These are phyloP conservation scores for Bothrops jararaca DNA, from an alignment of 2,113 vertebrate species.

Conservation along the genomic window DNA sequence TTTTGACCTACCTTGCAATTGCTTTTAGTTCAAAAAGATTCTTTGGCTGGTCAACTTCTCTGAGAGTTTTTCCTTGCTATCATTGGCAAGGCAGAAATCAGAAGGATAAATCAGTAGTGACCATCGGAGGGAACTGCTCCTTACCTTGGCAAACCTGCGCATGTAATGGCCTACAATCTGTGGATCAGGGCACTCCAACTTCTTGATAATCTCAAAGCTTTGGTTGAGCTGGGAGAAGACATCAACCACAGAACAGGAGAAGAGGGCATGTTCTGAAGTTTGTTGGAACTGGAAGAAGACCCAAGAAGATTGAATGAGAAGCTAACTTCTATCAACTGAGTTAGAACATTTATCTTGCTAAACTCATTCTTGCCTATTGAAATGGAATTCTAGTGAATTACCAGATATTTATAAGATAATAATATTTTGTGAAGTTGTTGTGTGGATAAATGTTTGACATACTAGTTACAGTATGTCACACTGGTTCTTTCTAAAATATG, in stretches of 20 bases:
- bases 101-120: too few species aligned
- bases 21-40: not conserved
- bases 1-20: not conserved
- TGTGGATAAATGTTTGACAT: not conserved
- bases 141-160: conserved; percentile 95
- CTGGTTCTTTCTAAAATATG: not conserved
- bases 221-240: conserved; percentile 99
- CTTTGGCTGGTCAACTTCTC: not conserved
- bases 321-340: not conserved
- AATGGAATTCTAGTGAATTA: not conserved
- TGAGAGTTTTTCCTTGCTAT: not conserved
- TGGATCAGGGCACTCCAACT: conserved; percentile 94
- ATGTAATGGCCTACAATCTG: conserved; percentile 98
- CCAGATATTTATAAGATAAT: not conserved
- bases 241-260: conserved; percentile 97
- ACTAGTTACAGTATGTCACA: not conserved
- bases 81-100: not conserved
- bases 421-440: not conserved
- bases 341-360: not conserved
- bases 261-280: conserved; percentile 93
- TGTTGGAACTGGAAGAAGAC: conserved; percentile 85
- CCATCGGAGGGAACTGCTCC: not conserved
- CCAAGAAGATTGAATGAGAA: not conserved
- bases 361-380: not conserved
- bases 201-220: conserved; percentile 99